phyloP scores from a whole-genome alignment of 2,888 invertebrate species.

The Myopa tessellatipennis region DNA sequence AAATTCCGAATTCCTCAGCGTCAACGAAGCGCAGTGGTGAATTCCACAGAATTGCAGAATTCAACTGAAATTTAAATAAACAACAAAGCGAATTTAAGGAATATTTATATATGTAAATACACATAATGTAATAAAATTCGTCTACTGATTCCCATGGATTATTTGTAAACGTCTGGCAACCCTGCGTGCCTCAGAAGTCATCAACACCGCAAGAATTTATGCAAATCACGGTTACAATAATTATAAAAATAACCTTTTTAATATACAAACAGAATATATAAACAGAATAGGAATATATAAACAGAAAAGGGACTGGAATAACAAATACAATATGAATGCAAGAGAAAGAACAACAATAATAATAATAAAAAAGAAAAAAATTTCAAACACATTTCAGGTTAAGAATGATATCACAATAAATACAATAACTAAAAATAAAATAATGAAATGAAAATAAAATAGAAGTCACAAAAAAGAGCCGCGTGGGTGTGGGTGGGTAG shows the following conservation, averaged over 20 bases:
- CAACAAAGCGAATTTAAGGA: neutral
- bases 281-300: too few species aligned
- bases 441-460: too few species aligned
- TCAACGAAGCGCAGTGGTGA: neutral
- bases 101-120: neutral
- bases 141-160: neutral
- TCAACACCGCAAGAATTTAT: conserved; percentile 14
- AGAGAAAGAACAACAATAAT: neutral
- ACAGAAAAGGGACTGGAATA: neutral
- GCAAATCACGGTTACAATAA: neutral
- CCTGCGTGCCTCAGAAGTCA: neutral
- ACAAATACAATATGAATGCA: neutral
- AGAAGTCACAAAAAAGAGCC: too few species aligned
- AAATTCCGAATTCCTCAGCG: conserved; percentile 12
- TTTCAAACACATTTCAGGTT: neutral
- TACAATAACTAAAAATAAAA: neutral
- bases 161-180: neutral
- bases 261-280: too few species aligned
- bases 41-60: conserved; percentile 2
- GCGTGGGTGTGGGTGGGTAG: too few species aligned
- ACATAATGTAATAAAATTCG: neutral
- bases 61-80: conserved; percentile 7
- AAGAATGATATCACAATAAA: neutral
- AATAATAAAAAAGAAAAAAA: neutral
- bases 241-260: neutral